phyloP scores from a whole-genome alignment of 2,113 vertebrate species.

The Poeciliopsis prolifica region DNA sequence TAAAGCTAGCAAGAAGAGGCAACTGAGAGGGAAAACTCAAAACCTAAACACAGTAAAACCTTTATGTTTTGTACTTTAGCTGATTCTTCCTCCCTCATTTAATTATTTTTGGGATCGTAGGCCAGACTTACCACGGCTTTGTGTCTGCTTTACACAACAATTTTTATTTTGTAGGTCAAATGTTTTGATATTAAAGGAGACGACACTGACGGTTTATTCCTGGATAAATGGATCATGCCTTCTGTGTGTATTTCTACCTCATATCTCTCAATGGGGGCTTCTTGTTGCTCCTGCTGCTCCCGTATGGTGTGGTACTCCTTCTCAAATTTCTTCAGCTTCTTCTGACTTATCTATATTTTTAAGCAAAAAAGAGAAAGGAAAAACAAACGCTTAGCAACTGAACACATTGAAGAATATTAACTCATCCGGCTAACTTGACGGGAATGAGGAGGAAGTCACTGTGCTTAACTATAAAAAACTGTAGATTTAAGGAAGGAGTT shows the following conservation, averaged over 20 bases:
- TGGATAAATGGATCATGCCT: background rate
- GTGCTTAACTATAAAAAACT: background rate
- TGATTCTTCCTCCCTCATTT: background rate
- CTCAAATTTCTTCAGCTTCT: constrained; percentile 98
- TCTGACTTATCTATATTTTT: constrained; percentile 91
- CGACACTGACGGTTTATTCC: background rate
- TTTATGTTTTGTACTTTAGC: background rate
- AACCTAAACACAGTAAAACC: background rate
- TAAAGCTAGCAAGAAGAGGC: background rate
- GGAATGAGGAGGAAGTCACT: background rate
- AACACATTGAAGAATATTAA: background rate
- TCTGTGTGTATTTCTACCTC: constrained; percentile 80
- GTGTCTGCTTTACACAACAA: background rate
- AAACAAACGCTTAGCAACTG: background rate
- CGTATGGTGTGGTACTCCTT: constrained; percentile 95
- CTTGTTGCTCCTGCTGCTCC: constrained; percentile 97
- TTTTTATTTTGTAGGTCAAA: background rate
- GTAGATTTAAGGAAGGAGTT: background rate
- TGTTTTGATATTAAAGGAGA: background rate
- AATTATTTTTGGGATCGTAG: background rate
- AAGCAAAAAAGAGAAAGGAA: background rate
- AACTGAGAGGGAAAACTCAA: too few species aligned
- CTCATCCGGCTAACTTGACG: background rate
- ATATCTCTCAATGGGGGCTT: constrained; percentile 95
- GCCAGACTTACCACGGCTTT: background rate